Evolutionary conservation across 2,888 invertebrate species (phyloP), one percentile per base, ranked within the genome.

Genomic region (Rapana venosa): DNA sequence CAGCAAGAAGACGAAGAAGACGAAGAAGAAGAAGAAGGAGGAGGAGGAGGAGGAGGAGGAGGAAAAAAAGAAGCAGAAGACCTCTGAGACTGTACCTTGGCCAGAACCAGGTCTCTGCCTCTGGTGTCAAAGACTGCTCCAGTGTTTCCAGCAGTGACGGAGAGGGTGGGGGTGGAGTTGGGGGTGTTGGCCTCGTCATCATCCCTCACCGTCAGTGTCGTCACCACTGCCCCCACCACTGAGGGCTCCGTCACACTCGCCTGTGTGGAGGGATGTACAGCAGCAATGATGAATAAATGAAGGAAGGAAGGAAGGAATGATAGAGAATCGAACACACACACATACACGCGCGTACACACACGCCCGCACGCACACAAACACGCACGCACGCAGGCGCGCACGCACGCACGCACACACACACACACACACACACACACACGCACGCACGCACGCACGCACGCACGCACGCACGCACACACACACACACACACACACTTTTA

Each of bases 201-300:
- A 88, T 94, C 94, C 0, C 87, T 92, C 8, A 94, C 93, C 22
- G 92, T 88, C 0, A 94, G 90, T 30, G 87, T 91, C 20, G 92
- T 81, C 13, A 94, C 89, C 0, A 90, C 90, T 0, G 91, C 91
- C 4, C 94, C 94, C 17, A 93, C 89, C 36, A 90, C 88, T 6
- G 90, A 87, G 22, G 90, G 86, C 74, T 93, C 93, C 20, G 90
- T 61, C 20, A 93, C 61, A 26, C 74, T 87, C 26, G 88, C 85
- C 89, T 89, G 89, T 17, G 30, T 47, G 79, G 79, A 32, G 13
- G 35, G 35, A 35, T 79, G 79, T 17, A 20, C 32, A 17, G 11
- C 11, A 8, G 36, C 47, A 47, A 47, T 47, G 47, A 47, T 47
- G 47, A 8, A 47, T 2, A 47, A 47, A 47, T 47, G 2, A 47